Evolutionary conservation across 2,113 vertebrate species (phyloP), one percentile per base, ranked within the genome.

Genomic region (Echinops telfairi): DNA sequence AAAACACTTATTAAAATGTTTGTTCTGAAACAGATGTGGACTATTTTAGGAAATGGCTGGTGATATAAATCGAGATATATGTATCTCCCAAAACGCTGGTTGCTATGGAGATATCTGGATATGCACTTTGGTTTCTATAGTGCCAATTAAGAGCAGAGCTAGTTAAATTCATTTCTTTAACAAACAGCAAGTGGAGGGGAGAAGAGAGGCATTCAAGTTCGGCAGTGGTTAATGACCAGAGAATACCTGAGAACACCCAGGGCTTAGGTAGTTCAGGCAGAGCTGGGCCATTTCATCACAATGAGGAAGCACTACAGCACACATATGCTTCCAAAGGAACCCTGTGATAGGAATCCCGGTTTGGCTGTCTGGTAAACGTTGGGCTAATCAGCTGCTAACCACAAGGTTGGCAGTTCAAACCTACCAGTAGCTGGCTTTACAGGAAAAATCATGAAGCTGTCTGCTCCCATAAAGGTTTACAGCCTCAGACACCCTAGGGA

Each of bases 1-100:
- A 83, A 86, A 77, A 83, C 77, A 60, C 58, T 62, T 88, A 66
- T 83, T 93, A 94, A 86, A 92, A 58, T 94, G 43, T 83, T 95
- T 92, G 62, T 83, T 89, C 60, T 91, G 43, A 95, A 91, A 86
- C 17, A 90, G 15, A 90, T 91, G 36, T 89, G 71, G 53, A 40
- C 86, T 92, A 9, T 91, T 96, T 80, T 88, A 88, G 83, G 90
- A 87, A 91, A 36, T 75, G 25, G 12, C 47, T 95, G 62, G 20
- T 90, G 80, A 86, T 43, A 43, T 85, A 62, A 64, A 96, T 82
- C 29, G 58, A 79, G 29, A 75, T 71, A n/a, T 57, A 86, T 57
- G 23, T 88, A 47, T 68, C 66, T 27, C 62, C 22, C 53, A 58
- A 94, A 92, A 53, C 87, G 38, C 60, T 25, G 25, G 78, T 94